These are phyloP conservation scores for Neopelma chrysocephalum DNA, from an alignment of 2,797 vertebrate genomes.

Conservation along the genomic window DNA sequence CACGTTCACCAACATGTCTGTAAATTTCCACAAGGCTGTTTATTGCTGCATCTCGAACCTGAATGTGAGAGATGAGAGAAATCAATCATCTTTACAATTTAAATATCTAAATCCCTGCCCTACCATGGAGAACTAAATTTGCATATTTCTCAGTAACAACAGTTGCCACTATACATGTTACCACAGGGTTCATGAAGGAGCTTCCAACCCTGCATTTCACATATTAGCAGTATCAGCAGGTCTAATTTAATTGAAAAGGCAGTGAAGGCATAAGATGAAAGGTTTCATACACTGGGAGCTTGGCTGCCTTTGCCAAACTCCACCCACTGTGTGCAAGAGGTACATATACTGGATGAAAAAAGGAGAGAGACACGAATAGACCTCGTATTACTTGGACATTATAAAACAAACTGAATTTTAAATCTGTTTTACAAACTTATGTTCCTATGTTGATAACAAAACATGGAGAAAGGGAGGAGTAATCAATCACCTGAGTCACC, in stretches of 20 bases:
- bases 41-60: conserved; percentile 97
- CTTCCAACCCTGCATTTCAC: background rate
- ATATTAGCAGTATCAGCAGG: background rate
- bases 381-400: background rate
- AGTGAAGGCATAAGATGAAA: background rate
- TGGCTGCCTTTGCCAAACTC: background rate
- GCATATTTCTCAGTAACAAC: background rate
- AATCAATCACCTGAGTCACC: background rate
- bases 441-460: background rate
- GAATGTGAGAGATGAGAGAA: conserved; percentile 21
- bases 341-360: background rate
- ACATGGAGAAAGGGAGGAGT: background rate
- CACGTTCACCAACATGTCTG: conserved; percentile 94
- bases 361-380: accelerated
- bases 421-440: background rate
- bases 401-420: background rate
- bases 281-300: background rate
- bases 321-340: background rate
- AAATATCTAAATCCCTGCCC: background rate
- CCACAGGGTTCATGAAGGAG: background rate
- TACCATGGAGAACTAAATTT: background rate
- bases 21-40: conserved; percentile 97
- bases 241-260: background rate
- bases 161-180: background rate
- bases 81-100: background rate